Conservation (phyloP, 1,140 invertebrate genomes). For the Calliphora vicina region DNA sequence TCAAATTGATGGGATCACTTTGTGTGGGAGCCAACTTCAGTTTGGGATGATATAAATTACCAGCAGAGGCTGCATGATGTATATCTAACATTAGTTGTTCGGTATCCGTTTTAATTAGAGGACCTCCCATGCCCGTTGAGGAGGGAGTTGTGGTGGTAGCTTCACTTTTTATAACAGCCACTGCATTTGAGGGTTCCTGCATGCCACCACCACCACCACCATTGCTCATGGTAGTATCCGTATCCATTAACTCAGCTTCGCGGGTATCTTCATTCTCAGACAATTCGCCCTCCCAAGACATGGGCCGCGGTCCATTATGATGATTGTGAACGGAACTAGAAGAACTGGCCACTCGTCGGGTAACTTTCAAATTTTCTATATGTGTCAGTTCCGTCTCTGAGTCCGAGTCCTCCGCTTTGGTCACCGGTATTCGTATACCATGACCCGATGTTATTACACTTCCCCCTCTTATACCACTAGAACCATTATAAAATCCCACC, state of each 20-base stretch:
- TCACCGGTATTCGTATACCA: constrained; percentile 56
- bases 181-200: constrained; percentile 28
- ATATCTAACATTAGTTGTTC: constrained; percentile 52
- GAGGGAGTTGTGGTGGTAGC: constrained; percentile 38
- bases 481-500: constrained; percentile 45
- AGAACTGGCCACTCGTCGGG: constrained; percentile 38
- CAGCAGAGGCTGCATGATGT: constrained; percentile 35
- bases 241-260: constrained; percentile 64
- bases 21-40: constrained; percentile 57
- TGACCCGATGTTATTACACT: background rate
- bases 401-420: constrained; percentile 55
- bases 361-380: constrained; percentile 60
- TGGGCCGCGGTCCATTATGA: constrained; percentile 70
- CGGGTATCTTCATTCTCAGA: constrained; percentile 69
- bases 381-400: constrained; percentile 59
- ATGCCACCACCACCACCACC: background rate
- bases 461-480: background rate
- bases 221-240: constrained; percentile 49
- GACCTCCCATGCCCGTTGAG: constrained; percentile 39
- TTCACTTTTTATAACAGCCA: constrained; percentile 53
- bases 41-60: constrained; percentile 36
- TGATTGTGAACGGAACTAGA: background rate
- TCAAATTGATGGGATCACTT: constrained; percentile 61
- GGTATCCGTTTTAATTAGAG: constrained; percentile 50
- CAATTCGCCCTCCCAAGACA: constrained; percentile 91